Evolutionary conservation across 1,140 invertebrate genomes (phyloP).

Genomic region (Brachionus angularis): DNA sequence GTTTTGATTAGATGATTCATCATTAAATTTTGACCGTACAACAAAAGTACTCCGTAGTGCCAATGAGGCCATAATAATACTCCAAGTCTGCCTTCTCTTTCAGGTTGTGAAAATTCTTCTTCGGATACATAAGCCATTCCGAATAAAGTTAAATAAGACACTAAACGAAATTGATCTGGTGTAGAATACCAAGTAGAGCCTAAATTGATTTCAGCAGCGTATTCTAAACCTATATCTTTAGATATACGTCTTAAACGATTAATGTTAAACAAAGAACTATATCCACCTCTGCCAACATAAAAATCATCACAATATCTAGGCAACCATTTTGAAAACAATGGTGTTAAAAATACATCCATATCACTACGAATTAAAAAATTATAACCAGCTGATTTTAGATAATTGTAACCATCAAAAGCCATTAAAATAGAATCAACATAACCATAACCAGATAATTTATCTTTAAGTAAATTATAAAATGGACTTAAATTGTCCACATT

Average conservation of each 20-base stretch:
- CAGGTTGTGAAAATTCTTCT: conserved; percentile 37
- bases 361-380: conserved; percentile 21
- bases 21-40: conserved; percentile 18
- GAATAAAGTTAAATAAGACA: conserved; percentile 30
- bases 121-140: conserved; percentile 17
- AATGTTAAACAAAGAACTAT: not conserved
- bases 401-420: conserved; percentile 28
- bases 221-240: not conserved
- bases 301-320: conserved; percentile 21
- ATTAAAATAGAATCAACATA: conserved; percentile 35
- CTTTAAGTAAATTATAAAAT: conserved; percentile 5
- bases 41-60: conserved; percentile 29
- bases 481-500: not conserved
- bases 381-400: conserved; percentile 29
- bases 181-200: conserved; percentile 40
- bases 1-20: conserved; percentile 33
- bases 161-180: conserved; percentile 31
- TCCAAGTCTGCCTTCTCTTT: conserved; percentile 20
- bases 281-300: conserved; percentile 40
- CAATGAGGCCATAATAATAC: not conserved
- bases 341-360: conserved; percentile 40
- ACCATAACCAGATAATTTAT: not conserved
- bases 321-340: conserved; percentile 12
- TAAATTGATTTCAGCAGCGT: not conserved
- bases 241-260: not conserved